Evolutionary conservation across 2,888 invertebrate genomes (phyloP).

Genomic region (Scelioninae gen. 2): DNA sequence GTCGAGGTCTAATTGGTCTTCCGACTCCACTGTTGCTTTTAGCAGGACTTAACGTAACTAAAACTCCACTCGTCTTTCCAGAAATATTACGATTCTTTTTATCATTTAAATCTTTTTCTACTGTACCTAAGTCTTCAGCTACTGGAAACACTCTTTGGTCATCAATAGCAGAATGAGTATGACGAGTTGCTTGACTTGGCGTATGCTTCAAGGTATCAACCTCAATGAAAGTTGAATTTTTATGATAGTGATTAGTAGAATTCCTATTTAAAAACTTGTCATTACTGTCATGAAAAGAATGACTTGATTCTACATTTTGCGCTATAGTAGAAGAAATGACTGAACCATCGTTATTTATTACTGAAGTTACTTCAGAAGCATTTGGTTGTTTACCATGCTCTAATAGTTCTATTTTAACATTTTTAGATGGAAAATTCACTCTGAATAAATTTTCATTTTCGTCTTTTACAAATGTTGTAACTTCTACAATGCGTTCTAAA

Average conservation of each 20-base stretch:
- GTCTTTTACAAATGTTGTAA: conserved; percentile 59
- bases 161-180: conserved; percentile 34
- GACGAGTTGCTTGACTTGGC: conserved; percentile 51
- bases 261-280: no score
- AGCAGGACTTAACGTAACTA: conserved; percentile 84
- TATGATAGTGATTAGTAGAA: no score
- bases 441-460: conserved; percentile 50
- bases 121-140: conserved; percentile 19
- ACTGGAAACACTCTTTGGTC: conserved; percentile 31
- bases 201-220: conserved; percentile 60
- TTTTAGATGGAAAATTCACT: conserved; percentile 52
- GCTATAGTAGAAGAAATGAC: conserved; percentile 65
- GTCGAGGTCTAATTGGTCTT: conserved; percentile 82
- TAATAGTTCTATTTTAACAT: conserved; percentile 59
- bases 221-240: conserved; percentile 70
- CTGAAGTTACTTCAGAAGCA: conserved; percentile 3
- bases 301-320: conserved; percentile 64
- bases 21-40: conserved; percentile 86
- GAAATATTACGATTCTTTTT: conserved; percentile 71
- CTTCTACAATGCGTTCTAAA: conserved; percentile 61
- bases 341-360: conserved; percentile 63
- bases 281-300: conserved; percentile 62
- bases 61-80: conserved; percentile 69
- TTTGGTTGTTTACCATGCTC: conserved; percentile 48
- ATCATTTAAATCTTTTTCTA: conserved; percentile 47